Conservation (phyloP, 2,797 vertebrate genomes). For the Enteromius thamalakanensis region DNA sequence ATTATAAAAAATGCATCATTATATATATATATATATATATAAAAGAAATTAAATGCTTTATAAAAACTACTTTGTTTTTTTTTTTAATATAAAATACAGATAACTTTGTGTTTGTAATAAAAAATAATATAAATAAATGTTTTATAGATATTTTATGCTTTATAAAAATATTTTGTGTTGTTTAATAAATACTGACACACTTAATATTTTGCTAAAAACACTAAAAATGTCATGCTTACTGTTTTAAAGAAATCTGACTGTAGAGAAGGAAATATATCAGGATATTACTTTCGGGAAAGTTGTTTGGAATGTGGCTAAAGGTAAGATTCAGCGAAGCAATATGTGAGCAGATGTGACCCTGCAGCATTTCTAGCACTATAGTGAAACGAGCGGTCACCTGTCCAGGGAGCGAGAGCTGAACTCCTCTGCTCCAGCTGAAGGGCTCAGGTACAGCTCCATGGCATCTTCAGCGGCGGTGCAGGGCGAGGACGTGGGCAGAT, state of each 20-base stretch:
- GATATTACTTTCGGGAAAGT: neutral
- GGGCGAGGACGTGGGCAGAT: slow-evolving; percentile 92
- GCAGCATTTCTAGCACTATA: neutral
- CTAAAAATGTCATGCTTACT: neutral
- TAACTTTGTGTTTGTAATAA: neutral
- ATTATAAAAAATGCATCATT: neutral
- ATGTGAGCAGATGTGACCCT: too few relatives aligned
- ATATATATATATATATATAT: too few relatives aligned
- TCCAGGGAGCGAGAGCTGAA: slow-evolving; percentile 90
- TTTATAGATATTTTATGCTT: neutral
- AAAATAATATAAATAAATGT: neutral
- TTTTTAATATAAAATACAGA: neutral
- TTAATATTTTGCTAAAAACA: neutral
- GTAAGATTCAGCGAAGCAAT: neutral
- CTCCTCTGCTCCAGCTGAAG: slow-evolving; percentile 85
- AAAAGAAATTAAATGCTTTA: neutral
- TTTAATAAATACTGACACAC: neutral
- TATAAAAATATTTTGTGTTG: neutral
- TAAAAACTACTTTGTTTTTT: neutral
- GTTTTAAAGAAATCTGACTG: neutral
- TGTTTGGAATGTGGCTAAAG: neutral
- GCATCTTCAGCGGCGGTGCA: slow-evolving; percentile 94
- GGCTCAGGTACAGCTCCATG: slow-evolving; percentile 91
- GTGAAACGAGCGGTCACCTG: slow-evolving; percentile 76
- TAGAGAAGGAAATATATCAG: neutral